These are phyloP conservation scores for Terrapene triunguis DNA, from an alignment of 2,113 vertebrate species.

Conservation along the genomic window DNA sequence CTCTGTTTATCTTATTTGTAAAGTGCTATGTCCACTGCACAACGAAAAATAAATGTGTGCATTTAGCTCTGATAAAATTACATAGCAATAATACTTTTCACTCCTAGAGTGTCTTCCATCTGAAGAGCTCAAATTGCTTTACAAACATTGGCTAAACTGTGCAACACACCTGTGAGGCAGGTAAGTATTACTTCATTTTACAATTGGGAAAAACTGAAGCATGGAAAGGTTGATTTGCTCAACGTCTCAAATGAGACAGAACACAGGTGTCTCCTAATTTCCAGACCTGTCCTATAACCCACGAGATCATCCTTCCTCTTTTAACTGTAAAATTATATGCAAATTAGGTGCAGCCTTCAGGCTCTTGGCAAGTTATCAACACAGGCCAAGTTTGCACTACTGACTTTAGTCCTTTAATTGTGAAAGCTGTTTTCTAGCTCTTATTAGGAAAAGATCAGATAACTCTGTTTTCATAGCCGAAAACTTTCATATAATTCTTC, in stretches of 20 bases:
- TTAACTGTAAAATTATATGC: background rate
- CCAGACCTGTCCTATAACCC: background rate
- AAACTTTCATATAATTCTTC: constrained; percentile 27
- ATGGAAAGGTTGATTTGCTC: background rate
- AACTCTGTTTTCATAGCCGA: constrained; percentile 30
- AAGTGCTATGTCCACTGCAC: background rate
- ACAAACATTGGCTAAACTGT: background rate
- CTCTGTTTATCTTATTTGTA: background rate
- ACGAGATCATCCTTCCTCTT: background rate
- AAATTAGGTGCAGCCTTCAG: background rate
- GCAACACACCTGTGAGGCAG: background rate
- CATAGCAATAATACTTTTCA: background rate
- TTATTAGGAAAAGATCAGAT: constrained; percentile 55
- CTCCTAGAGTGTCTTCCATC: background rate
- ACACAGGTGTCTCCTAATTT: background rate
- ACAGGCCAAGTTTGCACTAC: background rate
- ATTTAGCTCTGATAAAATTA: background rate
- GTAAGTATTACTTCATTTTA: background rate
- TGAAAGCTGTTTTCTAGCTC: constrained; percentile 51
- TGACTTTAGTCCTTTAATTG: constrained; percentile 47
- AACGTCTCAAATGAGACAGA: background rate
- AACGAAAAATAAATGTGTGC: background rate
- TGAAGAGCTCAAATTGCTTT: background rate
- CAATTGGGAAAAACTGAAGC: background rate
- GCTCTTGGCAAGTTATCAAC: background rate